A percentile compares a stretch with the other conserved stretches of the same genome.
These are phyloP conservation scores for Oryzias curvinotus DNA, from an alignment of 2,113 vertebrate species.

Conservation along the genomic window DNA sequence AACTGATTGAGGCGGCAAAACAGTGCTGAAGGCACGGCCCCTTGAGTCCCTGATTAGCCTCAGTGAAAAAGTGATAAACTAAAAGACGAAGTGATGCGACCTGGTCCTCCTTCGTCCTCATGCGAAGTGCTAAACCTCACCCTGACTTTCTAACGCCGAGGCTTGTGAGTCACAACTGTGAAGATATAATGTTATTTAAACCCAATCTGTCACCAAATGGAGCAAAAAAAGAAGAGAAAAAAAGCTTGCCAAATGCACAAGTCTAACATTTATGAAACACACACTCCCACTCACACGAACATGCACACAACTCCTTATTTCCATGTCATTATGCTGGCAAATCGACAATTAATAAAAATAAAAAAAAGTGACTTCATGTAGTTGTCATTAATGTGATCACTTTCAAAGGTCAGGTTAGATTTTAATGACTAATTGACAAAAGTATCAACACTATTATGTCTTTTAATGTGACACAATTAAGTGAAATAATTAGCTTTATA, in stretches of 20 bases:
- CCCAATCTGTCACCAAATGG: constrained; percentile 71
- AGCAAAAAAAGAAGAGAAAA: constrained; percentile 50
- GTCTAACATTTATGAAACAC: constrained; percentile 56
- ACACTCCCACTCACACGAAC: constrained; percentile 38
- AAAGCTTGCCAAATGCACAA: constrained; percentile 64
- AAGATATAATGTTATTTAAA: constrained; percentile 73
- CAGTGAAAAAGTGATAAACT: constrained; percentile 51
- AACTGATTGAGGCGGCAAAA: constrained; percentile 21
- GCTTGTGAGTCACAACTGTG: constrained; percentile 73
- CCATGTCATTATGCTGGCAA: constrained; percentile 57
- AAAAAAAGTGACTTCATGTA: constrained; percentile 45
- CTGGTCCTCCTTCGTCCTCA: constrained; percentile 54
- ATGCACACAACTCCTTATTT: constrained; percentile 36
- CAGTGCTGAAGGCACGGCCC: constrained; percentile 27
- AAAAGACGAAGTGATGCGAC: constrained; percentile 55
- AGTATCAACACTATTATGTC: constrained; percentile 51
- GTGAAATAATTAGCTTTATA: constrained; percentile 56
- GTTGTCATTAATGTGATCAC: constrained; percentile 54
- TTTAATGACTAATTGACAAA: constrained; percentile 56
- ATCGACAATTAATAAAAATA: constrained; percentile 61
- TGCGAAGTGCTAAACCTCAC: constrained; percentile 69
- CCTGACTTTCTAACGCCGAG: constrained; percentile 57
- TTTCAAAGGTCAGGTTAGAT: constrained; percentile 53
- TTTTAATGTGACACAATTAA: constrained; percentile 51
- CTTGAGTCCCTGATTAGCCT: constrained; percentile 42